A percentile compares a stretch with the other conserved stretches of the same genome.
Evolutionary conservation across 2,113 vertebrate species (phyloP).

Genomic region (Nesogale talazaci): DNA sequence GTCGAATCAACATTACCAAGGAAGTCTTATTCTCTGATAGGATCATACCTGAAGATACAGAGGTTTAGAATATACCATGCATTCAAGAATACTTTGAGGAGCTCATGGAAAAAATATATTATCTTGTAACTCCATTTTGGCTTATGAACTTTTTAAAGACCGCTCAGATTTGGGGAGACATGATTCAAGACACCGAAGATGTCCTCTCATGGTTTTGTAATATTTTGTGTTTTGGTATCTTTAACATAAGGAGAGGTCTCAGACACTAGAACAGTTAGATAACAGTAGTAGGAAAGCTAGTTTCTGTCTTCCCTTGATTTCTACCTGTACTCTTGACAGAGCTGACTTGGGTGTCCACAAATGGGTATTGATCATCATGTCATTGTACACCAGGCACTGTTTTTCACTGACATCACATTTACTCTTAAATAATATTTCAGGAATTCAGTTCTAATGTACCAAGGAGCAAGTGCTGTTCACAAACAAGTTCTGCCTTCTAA

Average conservation of each 20-base stretch:
- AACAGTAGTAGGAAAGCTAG: background rate
- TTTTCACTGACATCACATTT: too few species aligned
- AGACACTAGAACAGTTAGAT: background rate
- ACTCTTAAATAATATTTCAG: too few species aligned
- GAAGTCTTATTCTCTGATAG: background rate
- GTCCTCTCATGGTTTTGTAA: background rate
- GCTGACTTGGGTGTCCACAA: background rate
- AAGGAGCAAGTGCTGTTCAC: too few species aligned
- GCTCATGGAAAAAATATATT: too few species aligned
- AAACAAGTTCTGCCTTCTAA: background rate
- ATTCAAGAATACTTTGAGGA: too few species aligned
- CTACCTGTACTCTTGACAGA: too few species aligned
- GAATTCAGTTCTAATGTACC: too few species aligned
- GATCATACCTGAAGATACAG: background rate
- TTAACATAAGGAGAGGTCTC: background rate
- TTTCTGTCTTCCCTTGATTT: background rate
- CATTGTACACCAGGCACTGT: too few species aligned
- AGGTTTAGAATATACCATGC: too few species aligned
- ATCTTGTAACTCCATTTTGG: too few species aligned
- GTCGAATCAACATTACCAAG: background rate
- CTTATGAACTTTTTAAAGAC: too few species aligned
- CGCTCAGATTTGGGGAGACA: background rate
- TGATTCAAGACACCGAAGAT: background rate
- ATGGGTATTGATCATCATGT: fast-evolving
- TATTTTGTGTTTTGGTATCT: background rate